Evolutionary conservation across 2,888 invertebrate genomes (phyloP).

Genomic region (Nomada lathburiana): DNA sequence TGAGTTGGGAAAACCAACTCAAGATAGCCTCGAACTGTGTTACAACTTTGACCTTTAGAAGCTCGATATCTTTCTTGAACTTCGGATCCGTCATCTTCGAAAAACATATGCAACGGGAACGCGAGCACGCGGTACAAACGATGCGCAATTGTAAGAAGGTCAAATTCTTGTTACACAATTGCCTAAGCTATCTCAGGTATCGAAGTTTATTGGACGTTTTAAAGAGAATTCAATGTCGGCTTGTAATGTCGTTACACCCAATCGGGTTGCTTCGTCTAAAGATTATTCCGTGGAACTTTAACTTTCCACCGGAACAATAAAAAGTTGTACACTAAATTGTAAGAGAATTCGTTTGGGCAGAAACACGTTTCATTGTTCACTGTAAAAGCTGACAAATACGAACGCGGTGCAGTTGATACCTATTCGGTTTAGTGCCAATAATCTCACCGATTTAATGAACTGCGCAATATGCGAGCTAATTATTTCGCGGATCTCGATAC

Average conservation of each 20-base stretch:
- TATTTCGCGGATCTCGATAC: constrained; percentile 34
- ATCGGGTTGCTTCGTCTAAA: neutral
- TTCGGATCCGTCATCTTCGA: no score
- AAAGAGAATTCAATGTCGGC: neutral
- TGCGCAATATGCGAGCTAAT: constrained; percentile 16
- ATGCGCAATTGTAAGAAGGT: neutral
- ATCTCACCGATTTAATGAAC: constrained; percentile 33
- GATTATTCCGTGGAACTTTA: neutral
- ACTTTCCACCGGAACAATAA: neutral
- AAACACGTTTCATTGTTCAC: constrained; percentile 25
- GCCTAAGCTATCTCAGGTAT: neutral
- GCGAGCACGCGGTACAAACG: constrained; percentile 1
- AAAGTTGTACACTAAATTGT: constrained; percentile 16
- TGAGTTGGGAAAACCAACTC: constrained; percentile 84
- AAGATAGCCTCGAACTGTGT: neutral
- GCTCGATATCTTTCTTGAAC: no score
- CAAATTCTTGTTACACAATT: neutral
- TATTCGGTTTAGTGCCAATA: constrained; percentile 39
- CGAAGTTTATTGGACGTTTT: neutral
- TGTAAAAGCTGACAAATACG: constrained; percentile 43
- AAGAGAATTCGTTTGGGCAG: constrained; percentile 8
- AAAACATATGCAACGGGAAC: neutral
- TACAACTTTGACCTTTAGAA: neutral
- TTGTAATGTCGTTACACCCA: constrained; percentile 1
- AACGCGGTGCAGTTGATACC: neutral